phyloP scores from a whole-genome alignment of 2,888 invertebrate genomes.

The Nephrotoma flavescens region DNA sequence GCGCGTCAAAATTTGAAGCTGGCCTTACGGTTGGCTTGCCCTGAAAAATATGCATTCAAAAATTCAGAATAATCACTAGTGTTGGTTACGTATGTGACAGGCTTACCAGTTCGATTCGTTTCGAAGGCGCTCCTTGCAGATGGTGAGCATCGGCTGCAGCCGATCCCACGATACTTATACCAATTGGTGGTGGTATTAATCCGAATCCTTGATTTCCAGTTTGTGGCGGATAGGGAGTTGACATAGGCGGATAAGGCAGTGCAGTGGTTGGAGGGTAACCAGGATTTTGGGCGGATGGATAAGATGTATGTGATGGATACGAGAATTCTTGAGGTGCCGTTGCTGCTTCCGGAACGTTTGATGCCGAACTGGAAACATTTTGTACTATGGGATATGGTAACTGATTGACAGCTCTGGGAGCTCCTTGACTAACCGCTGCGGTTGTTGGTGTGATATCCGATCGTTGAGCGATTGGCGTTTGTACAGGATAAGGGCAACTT shows the following conservation, averaged over 20 bases:
- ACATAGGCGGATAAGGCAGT: not conserved
- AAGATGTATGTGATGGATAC: too few relatives aligned
- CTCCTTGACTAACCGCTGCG: too few relatives aligned
- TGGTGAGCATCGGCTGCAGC: not conserved
- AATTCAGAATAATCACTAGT: not conserved
- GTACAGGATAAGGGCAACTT: not conserved
- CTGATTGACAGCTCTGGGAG: too few relatives aligned
- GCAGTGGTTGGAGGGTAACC: not conserved
- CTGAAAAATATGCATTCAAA: conserved; percentile 15
- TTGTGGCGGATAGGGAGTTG: not conserved
- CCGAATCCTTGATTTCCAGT: not conserved
- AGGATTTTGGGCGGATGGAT: not conserved
- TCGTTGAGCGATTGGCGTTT: too few relatives aligned
- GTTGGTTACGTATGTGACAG: not conserved
- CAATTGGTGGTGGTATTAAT: not conserved
- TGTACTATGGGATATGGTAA: too few relatives aligned
- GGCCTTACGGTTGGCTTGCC: conserved; percentile 56
- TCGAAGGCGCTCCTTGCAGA: not conserved
- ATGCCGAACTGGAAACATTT: too few relatives aligned
- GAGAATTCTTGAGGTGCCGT: too few relatives aligned
- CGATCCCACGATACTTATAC: not conserved
- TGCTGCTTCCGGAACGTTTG: too few relatives aligned
- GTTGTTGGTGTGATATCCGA: too few relatives aligned
- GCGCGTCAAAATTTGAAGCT: conserved; percentile 61
- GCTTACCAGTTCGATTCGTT: not conserved